Evolutionary conservation across 2,113 vertebrate species (phyloP), one percentile per base, ranked within the genome.

Genomic region (Saguinus midas): DNA sequence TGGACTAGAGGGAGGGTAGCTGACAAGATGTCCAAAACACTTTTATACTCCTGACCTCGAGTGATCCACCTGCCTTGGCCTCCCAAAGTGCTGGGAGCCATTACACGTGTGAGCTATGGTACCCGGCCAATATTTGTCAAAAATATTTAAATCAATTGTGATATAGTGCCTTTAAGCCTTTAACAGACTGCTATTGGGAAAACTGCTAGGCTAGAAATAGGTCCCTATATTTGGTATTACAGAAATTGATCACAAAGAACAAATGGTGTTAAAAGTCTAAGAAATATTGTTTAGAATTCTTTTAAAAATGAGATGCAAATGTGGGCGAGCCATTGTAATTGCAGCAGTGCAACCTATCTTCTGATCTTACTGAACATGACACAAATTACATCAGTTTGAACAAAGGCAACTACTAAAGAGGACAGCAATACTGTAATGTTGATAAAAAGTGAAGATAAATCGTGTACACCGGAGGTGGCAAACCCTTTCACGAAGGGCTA

Each of bases 81-180:
- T 64, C 27, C 61, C 61, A 64, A 64, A 64, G 61, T 64, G 61
- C 27, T 64, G 12, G 58, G 61, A 64, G 52, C 52, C 52, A 52
- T 64, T 64, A 64, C 12, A 64, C 27, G 5, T 27, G 13, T 64
- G 61, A 64, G 61, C 12, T 13, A 29, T 2, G 5, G 27, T 64
- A 64, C 61, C 27, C 27, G 2, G 61, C 61, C 27, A 64, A 32
- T 79, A 40, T 8, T 87, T 83, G 17, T 79, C 21, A 95, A 90
- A 87, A 76, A n/a, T 50, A 64, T 76, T 92, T 68, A 86, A 90
- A 87, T 76, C 13, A 76, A n/a, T 90, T 89, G 87, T 83, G 70
- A 35, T 2, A 45, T n/a, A 89, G 75, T 17, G 0, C 70, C n/a
- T 40, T 92, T 61, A 66, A 87, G 40, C 8, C 81, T 37, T 90